Percentiles rank a stretch among this genome's conserved stretches.
Evolutionary conservation across 2,113 vertebrate genomes (phyloP).

Genomic region (Notechis scutatus): DNA sequence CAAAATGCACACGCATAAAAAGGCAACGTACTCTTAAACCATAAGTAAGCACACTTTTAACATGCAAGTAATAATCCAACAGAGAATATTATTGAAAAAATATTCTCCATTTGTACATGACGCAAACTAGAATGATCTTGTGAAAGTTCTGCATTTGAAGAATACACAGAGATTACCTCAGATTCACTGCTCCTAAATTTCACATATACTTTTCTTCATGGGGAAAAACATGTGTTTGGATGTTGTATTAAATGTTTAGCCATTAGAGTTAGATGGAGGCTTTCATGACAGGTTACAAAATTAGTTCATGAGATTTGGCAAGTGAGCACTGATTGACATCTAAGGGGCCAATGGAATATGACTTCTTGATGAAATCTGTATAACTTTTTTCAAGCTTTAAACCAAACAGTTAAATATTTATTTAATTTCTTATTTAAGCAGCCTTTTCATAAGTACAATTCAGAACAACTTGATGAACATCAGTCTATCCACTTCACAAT

Average conservation of each 20-base stretch:
- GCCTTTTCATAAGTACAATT: conserved; percentile 15
- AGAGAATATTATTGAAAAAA: background rate
- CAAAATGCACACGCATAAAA: background rate
- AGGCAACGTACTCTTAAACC: background rate
- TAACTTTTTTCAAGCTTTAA: background rate
- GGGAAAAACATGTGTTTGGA: conserved; percentile 15
- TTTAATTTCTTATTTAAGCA: conserved; percentile 31
- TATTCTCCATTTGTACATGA: background rate
- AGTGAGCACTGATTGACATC: background rate
- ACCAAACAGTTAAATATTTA: conserved; percentile 4
- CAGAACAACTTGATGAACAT: conserved; percentile 18
- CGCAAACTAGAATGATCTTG: background rate
- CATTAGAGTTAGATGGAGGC: background rate
- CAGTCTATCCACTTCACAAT: conserved; percentile 10
- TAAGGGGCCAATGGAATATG: conserved; percentile 23
- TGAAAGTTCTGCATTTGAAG: conserved; percentile 5
- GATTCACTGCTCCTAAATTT: conserved; percentile 13
- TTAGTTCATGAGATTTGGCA: background rate
- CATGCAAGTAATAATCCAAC: background rate
- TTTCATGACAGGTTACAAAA: conserved; percentile 12
- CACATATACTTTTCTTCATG: background rate
- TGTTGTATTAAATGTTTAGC: conserved; percentile 10
- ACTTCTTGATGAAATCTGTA: conserved; percentile 13
- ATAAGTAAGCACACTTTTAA: background rate
- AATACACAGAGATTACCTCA: background rate